A percentile compares a stretch with the other conserved stretches of the same genome.
Evolutionary conservation across 2,113 vertebrate genomes (phyloP).

Genomic region (Oreotragus oreotragus): DNA sequence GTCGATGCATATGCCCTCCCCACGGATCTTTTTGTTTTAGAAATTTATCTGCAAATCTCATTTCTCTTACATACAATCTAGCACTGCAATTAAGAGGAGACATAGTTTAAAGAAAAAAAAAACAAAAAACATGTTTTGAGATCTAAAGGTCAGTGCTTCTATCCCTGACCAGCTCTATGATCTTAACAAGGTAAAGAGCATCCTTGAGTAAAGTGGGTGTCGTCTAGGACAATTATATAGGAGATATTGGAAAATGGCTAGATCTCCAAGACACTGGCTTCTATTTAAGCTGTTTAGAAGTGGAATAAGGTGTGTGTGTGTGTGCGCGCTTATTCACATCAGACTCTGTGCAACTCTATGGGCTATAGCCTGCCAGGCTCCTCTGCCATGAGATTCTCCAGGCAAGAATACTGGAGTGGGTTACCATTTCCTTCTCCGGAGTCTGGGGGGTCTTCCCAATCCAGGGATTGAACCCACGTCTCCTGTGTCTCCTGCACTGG

Average conservation of each 20-base stretch:
- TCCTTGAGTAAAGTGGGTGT: not conserved
- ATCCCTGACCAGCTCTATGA: not conserved
- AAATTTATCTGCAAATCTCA: not conserved
- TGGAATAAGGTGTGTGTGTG: not conserved
- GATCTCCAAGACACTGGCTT: not conserved
- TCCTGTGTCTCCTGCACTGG: not conserved
- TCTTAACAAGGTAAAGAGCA: not conserved
- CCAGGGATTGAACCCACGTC: not conserved
- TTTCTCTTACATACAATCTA: not conserved
- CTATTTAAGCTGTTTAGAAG: not conserved
- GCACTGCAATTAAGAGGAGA: not conserved
- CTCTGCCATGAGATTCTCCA: not conserved
- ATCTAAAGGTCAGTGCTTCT: not conserved
- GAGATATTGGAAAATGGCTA: not conserved
- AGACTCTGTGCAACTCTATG: not conserved
- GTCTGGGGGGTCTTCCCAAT: fast-evolving
- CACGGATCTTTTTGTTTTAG: no score
- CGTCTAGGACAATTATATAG: not conserved
- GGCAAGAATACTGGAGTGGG: not conserved
- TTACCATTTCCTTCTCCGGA: not conserved
- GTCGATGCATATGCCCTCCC: fast-evolving
- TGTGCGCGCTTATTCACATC: not conserved
- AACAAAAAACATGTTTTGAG: not conserved
- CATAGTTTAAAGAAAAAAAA: not conserved
- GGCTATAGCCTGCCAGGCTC: not conserved